These are phyloP conservation scores for Acinonyx jubatus DNA, from an alignment of 2,113 vertebrate genomes.

Conservation along the genomic window DNA sequence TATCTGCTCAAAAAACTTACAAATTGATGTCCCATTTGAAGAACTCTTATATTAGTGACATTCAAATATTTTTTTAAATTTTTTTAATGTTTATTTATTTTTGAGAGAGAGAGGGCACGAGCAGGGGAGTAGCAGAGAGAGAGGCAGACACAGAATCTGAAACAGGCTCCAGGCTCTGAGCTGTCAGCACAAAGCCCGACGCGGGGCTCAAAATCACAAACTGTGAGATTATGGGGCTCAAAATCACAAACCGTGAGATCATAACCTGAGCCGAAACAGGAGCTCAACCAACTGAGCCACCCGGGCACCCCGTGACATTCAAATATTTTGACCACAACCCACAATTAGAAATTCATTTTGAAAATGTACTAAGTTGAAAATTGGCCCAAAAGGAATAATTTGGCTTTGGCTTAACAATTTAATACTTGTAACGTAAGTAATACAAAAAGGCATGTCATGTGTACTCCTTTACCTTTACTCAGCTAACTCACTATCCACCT, in stretches of 20 bases:
- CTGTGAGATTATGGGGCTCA: too few species aligned
- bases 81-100: too few species aligned
- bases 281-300: too few species aligned
- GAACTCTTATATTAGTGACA: neutral
- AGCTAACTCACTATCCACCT: neutral
- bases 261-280: too few species aligned
- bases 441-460: neutral
- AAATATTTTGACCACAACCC: neutral
- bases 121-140: too few species aligned
- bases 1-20: neutral
- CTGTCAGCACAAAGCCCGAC: too few species aligned
- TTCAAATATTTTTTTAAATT: neutral
- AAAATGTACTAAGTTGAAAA: neutral
- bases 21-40: neutral
- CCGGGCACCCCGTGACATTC: neutral
- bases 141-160: too few species aligned
- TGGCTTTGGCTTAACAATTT: neutral
- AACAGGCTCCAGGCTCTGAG: too few species aligned
- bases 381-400: neutral
- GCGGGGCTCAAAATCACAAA: too few species aligned
- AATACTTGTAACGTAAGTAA: neutral
- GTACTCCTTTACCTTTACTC: neutral
- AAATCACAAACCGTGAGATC: too few species aligned
- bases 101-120: too few species aligned
- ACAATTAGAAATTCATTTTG: neutral